Percentiles rank a stretch among this genome's conserved stretches.
Conservation (phyloP, 2,888 invertebrate species). For the Urechis unicinctus region DNA sequence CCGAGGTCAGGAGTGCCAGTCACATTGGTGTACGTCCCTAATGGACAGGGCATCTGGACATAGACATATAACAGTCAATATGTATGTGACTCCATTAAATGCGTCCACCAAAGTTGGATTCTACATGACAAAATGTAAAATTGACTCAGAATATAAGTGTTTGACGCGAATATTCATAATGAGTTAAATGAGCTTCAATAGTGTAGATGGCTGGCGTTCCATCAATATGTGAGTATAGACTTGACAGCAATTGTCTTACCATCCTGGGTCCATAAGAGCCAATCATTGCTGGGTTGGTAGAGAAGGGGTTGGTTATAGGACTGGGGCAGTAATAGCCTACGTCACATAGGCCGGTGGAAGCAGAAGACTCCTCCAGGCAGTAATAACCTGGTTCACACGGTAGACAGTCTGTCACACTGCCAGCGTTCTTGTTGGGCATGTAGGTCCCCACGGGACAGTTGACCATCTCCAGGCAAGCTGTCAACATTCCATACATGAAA, state of each 20-base stretch:
- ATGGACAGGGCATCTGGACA: too few relatives aligned
- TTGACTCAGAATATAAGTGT: too few relatives aligned
- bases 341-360: constrained; percentile 29
- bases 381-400: constrained; percentile 41
- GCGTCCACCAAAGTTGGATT: too few relatives aligned
- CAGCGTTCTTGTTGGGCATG: constrained; percentile 28
- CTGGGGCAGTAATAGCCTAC: constrained; percentile 44
- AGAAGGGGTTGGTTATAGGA: constrained; percentile 35
- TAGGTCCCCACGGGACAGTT: constrained; percentile 44
- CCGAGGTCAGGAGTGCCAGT: constrained; percentile 30
- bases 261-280: constrained; percentile 41
- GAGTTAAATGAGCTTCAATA: too few relatives aligned
- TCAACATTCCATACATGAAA: constrained; percentile 1
- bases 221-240: too few relatives aligned
- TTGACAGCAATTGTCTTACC: constrained; percentile 27
- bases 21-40: constrained; percentile 37
- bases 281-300: constrained; percentile 28
- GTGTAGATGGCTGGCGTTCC: too few relatives aligned
- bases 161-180: too few relatives aligned
- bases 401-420: constrained; percentile 32
- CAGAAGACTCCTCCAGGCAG: constrained; percentile 33
- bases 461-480: constrained; percentile 41
- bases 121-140: too few relatives aligned
- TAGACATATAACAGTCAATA: too few relatives aligned
- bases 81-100: background rate